Percentiles rank a stretch among this genome's conserved stretches.
Conservation (phyloP, 2,888 invertebrate genomes). For the Hemithea aestivaria region DNA sequence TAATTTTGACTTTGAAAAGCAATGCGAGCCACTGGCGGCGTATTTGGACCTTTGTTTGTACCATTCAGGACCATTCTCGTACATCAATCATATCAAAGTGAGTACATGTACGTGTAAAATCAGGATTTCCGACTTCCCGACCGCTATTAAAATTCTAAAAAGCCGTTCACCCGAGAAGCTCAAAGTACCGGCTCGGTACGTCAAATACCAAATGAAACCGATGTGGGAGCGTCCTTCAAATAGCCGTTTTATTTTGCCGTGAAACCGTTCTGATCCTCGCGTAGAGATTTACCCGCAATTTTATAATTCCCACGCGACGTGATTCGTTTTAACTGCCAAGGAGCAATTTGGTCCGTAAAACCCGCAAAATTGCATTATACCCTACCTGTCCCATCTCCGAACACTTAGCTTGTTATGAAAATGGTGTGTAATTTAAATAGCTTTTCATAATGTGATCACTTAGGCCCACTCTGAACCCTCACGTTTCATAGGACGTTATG, state of each 20-base stretch:
- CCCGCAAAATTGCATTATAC: constrained; percentile 54
- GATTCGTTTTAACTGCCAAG: constrained; percentile 62
- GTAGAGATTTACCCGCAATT: constrained; percentile 55
- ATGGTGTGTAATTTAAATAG: constrained; percentile 45
- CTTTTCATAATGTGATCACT: constrained; percentile 40
- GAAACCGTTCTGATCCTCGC: constrained; percentile 48
- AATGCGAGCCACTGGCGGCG: no score
- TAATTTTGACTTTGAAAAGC: no score
- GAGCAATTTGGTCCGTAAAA: constrained; percentile 55
- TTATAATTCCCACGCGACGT: constrained; percentile 58
- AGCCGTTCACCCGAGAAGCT: not conserved
- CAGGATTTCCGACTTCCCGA: not conserved
- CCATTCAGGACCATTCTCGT: no score
- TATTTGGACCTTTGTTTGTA: no score
- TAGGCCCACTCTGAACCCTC: constrained; percentile 17
- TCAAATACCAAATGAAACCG: constrained; percentile 14
- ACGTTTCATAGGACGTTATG: constrained; percentile 13
- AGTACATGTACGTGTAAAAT: no score
- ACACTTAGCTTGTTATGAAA: constrained; percentile 33
- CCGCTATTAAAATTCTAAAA: constrained; percentile 2
- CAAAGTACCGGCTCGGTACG: constrained; percentile 16
- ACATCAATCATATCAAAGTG: no score
- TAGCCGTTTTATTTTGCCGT: constrained; percentile 42
- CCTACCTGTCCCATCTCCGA: constrained; percentile 30
- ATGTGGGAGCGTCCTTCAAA: constrained; percentile 29